phyloP scores from a whole-genome alignment of 2,888 invertebrate genomes.

The Plebejus anna region DNA sequence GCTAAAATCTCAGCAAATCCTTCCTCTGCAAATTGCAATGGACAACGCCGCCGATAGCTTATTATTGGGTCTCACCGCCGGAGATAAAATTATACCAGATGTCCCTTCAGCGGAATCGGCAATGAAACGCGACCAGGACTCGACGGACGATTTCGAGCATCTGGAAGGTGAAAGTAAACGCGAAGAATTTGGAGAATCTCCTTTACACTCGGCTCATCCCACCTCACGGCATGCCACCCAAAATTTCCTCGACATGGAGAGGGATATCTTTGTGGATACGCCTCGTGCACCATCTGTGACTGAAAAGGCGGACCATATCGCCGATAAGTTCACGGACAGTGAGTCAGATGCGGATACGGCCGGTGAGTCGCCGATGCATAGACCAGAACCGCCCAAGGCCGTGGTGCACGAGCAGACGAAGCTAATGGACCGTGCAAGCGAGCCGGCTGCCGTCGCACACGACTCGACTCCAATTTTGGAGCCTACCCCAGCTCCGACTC shows the following conservation, averaged over 20 bases:
- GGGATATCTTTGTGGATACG: constrained; percentile 63
- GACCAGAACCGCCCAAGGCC: constrained; percentile 46
- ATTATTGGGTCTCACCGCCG: constrained; percentile 60
- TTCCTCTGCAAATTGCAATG: constrained; percentile 46
- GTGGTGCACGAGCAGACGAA: constrained; percentile 33
- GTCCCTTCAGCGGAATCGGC: constrained; percentile 41
- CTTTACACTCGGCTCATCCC: constrained; percentile 48
- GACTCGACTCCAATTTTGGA: constrained; percentile 28
- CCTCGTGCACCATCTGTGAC: constrained; percentile 58
- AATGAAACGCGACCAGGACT: constrained; percentile 83
- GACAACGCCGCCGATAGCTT: constrained; percentile 62
- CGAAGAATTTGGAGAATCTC: constrained; percentile 56
- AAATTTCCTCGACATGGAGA: constrained; percentile 73
- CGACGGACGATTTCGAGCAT: constrained; percentile 87
- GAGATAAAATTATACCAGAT: constrained; percentile 50
- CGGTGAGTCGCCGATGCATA: constrained; percentile 69
- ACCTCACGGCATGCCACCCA: constrained; percentile 55
- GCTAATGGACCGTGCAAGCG: constrained; percentile 1
- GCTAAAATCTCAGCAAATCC: constrained; percentile 39
- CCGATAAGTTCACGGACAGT: constrained; percentile 81
- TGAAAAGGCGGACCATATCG: constrained; percentile 64
- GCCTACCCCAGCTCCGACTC: constrained; percentile 40
- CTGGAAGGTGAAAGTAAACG: constrained; percentile 80
- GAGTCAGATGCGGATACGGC: constrained; percentile 76
- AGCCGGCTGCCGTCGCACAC: background rate